Percentiles rank a stretch among this genome's conserved stretches.
Evolutionary conservation across 2,888 invertebrate genomes (phyloP).

Genomic region (Dicycla oo): DNA sequence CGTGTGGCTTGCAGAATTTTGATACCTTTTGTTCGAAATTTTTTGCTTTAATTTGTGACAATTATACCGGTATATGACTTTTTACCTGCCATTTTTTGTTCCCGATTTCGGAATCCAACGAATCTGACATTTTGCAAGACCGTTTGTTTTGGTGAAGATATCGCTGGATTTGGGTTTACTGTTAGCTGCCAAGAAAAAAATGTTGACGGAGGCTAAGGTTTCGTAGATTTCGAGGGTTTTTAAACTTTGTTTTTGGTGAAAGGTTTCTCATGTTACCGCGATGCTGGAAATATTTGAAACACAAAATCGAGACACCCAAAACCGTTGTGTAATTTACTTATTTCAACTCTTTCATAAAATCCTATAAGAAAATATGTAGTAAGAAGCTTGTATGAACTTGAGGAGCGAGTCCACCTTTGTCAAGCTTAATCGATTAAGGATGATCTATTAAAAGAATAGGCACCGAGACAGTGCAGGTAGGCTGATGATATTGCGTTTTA

Average conservation of each 20-base stretch:
- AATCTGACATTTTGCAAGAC: conserved; percentile 85
- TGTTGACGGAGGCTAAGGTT: conserved; percentile 64
- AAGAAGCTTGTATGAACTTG: conserved; percentile 36
- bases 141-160: conserved; percentile 84
- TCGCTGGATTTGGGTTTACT: conserved; percentile 78
- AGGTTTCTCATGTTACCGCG: conserved; percentile 58
- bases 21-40: conserved; percentile 88
- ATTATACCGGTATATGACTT: conserved; percentile 91
- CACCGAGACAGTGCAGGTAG: conserved; percentile 84
- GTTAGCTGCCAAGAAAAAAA: conserved; percentile 76
- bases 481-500: conserved; percentile 89
- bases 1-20: conserved; percentile 91
- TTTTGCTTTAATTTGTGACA: conserved; percentile 91
- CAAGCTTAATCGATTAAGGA: conserved; percentile 85
- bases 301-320: conserved; percentile 3
- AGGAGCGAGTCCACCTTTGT: conserved; percentile 63
- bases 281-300: conserved; percentile 43
- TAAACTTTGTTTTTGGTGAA: conserved; percentile 43
- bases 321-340: background rate
- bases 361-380: conserved; percentile 46
- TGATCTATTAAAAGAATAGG: conserved; percentile 86
- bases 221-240: conserved; percentile 54
- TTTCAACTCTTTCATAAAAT: conserved; percentile 10
- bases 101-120: conserved; percentile 74
- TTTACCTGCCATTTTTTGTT: conserved; percentile 88